Evolutionary conservation across 2,113 vertebrate genomes (phyloP), one percentile per base, ranked within the genome.

Genomic region (Paraplagusia blochii): DNA sequence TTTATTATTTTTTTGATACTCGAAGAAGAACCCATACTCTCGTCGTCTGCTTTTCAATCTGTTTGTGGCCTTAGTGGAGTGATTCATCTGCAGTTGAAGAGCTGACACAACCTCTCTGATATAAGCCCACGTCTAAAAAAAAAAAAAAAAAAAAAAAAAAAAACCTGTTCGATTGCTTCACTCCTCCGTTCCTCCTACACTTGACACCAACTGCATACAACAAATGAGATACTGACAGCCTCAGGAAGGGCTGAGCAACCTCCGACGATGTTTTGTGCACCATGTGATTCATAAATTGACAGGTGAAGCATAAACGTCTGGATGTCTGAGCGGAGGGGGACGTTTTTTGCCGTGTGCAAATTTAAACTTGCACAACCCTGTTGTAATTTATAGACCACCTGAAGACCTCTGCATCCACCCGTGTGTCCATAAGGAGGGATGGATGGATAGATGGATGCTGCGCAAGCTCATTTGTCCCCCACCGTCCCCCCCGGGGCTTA

Each of bases 401-500:
- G 50, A 4, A 7, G 46, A 70, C 64, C 79, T 77, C 60, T 53
- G 48, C 7, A 39, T 59, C 44, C 19, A 35, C 48, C 72, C 77
- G 83, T 80, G 73, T 70, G 63, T 85, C 85, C 74, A 18, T 3
- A 81, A 38, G 76, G 81, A 76, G 22, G 56, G 52, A 72, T 38
- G 38, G 38, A 40, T 40, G 36, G 36, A 38, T 8, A 11, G 36
- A 38, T 38, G 4, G 38, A 40, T 40, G 38, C 11, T 10, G 72
- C 29, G 56, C 49, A 70, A 69, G 67, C 76, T 72, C 74, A 77
- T 81, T 87, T 84, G 79, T 70, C 81, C 64, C 76, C 67, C 16
- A 52, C 53, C 62, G 22, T 29, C 22, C 22, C 22, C 71, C 62
- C 62, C 33, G 46, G 45, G 54, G 57, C 42, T 78, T 29, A 43